These are phyloP conservation scores for Epinephelus cyanopodus DNA, from an alignment of 2,113 vertebrate genomes.

Conservation along the genomic window DNA sequence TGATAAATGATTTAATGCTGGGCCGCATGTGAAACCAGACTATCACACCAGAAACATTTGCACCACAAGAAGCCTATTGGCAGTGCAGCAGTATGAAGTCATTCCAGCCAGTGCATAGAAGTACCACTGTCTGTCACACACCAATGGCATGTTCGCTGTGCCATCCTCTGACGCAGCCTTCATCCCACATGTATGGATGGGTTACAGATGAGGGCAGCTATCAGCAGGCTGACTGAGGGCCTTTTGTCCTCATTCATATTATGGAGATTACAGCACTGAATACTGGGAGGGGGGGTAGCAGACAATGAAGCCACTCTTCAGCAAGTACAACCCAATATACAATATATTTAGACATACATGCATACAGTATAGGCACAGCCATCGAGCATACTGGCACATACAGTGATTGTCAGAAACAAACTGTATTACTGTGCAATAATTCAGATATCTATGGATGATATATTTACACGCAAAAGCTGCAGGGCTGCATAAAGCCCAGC, in stretches of 20 bases:
- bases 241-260: slow-evolving; percentile 75
- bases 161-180: slow-evolving; percentile 61
- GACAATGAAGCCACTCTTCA: slow-evolving; percentile 69
- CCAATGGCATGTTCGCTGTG: slow-evolving; percentile 72
- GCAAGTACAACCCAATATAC: slow-evolving; percentile 26
- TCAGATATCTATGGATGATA: neutral
- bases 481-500: neutral
- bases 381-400: neutral
- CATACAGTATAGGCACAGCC: neutral
- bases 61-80: slow-evolving; percentile 20
- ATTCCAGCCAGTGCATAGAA: slow-evolving; percentile 57
- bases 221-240: slow-evolving; percentile 62
- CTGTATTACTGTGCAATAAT: neutral
- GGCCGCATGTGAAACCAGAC: slow-evolving; percentile 19
- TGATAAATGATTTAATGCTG: slow-evolving; percentile 20
- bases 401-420: neutral
- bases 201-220: slow-evolving; percentile 4
- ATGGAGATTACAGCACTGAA: slow-evolving; percentile 64
- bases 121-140: slow-evolving; percentile 67
- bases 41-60: neutral
- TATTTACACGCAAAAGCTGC: neutral
- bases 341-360: slow-evolving; percentile 25
- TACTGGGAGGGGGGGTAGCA: slow-evolving; percentile 5
- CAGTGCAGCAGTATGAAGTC: slow-evolving; percentile 65
- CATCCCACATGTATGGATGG: slow-evolving; percentile 64